Evolutionary conservation across 1,140 invertebrate genomes (phyloP), one percentile per base, ranked within the genome.

Genomic region (Scaptomyza pallida): DNA sequence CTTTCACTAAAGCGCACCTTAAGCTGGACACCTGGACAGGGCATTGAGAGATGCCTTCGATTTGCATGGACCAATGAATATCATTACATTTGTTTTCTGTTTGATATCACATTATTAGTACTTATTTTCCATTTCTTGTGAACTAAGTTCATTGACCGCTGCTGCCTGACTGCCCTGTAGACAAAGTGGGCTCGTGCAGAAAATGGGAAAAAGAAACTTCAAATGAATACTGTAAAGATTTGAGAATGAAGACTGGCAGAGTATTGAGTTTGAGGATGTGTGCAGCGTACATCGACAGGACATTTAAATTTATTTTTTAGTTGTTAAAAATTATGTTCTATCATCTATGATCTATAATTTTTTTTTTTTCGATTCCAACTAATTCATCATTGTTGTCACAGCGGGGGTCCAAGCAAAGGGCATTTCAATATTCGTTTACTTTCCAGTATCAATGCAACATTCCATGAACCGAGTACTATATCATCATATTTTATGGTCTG

Each of bases 1-100:
- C 81, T 86, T 86, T 86, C 81, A 81, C 81, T 88, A 35, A 43
- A 26, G 23, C 47, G 16, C 23, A 57, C 70, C 59, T 23, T 10
- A 23, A 23, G 45, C 10, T 13, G 17, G 23, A 10, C 15, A 41
- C 30, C 51, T 51, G 43, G 13, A 48, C 12, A 17, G 33, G 13
- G 16, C 30, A 21, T 1, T n/a, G 12, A 30, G 12, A 30, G 21
- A 15, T 9, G 48, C 33, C 37, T 57, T 50, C 17, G 61, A 54
- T 63, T 74, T 65, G 63, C 67, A 72, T 63, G 48, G 62, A 76
- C 68, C 47, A 60, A 43, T 62, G 37, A 43, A 56, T 52, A 72
- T 61, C 41, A 61, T 47, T 64, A n/a, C 15, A 45, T 45, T 17
- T 23, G 44, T 15, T 23, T 37, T 21, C 19, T n/a, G 26, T 35